Evolutionary conservation across 2,113 vertebrate genomes (phyloP), one percentile per base, ranked within the genome.

Genomic region (Amazona vittata): DNA sequence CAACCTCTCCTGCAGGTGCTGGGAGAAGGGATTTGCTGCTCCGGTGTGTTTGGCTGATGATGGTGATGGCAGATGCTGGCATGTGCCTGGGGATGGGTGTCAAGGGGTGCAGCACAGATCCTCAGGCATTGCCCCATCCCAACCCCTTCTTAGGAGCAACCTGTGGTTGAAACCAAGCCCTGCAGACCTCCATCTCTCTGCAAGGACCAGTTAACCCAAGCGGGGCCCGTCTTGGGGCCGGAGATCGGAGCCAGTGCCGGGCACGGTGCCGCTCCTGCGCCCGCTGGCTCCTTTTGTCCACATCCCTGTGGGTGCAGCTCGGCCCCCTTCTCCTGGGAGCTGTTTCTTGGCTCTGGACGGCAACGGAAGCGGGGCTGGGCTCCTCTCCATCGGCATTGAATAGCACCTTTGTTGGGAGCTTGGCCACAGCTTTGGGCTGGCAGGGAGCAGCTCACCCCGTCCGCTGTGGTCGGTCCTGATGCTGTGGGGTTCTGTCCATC

Each of bases 1-100:
- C 94, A 94, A 74, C 84, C 92, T 94, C 84, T 96, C 67, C 93
- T 95, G 96, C 96, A 97, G 96, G 96, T 97, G 96, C 92, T 86
- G 81, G 77, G 92, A 89, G 68, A 84, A 44, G 69, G 69, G 67
- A 57, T 81, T 73, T 8, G 41, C 85, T 1, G 1, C 60, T 35
- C 1, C 2, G 25, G 82, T 53, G 85, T 5, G n/a, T 17, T 39
- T 5, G 64, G 55, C 24, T 14, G 43, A 7, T 4, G 62, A 62
- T 0, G 18, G 20, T 37, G 31, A 57, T 91, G 13, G 64, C 73
- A 10, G 0, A 16, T 10, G 43, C 20, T 1, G 9, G 71, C 12
- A 2, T 6, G 39, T 62, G 46, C 63, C 59, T 4, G 18, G 63
- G 67, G 52, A 55, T 26, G 4, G 3, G 69, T 5, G 1, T 15